Evolutionary conservation across 2,113 vertebrate genomes (phyloP).

Genomic region (Hiodon alosoides): DNA sequence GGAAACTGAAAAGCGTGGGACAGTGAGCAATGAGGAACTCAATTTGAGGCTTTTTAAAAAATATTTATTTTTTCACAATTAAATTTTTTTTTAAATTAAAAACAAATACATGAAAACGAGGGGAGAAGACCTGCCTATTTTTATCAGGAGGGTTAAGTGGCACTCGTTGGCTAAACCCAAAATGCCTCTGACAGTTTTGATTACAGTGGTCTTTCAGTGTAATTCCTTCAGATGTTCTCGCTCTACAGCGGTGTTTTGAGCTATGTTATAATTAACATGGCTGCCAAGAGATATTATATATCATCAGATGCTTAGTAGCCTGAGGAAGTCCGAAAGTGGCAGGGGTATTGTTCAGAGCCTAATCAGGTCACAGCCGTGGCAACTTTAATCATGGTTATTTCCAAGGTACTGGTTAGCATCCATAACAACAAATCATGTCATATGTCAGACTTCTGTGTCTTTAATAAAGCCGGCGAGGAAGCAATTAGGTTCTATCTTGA

Average conservation of each 20-base stretch:
- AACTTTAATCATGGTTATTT: constrained; percentile 80
- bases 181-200: constrained; percentile 79
- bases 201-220: constrained; percentile 57
- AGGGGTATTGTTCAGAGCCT: constrained; percentile 66
- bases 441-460: constrained; percentile 50
- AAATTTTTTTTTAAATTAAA: too few species aligned
- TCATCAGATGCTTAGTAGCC: constrained; percentile 66
- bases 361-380: constrained; percentile 79
- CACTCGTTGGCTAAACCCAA: constrained; percentile 57
- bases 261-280: constrained; percentile 86
- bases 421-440: constrained; percentile 62
- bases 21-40: too few species aligned
- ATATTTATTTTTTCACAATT: too few species aligned
- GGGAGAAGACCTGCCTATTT: too few species aligned
- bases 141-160: constrained; percentile 41
- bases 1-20: too few species aligned
- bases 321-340: constrained; percentile 69
- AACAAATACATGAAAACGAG: too few species aligned
- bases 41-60: too few species aligned
- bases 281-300: constrained; percentile 86
- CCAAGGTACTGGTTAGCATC: constrained; percentile 58
- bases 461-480: constrained; percentile 40
- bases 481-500: constrained; percentile 29
- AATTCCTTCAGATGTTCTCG: constrained; percentile 60
- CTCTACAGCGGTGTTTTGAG: constrained; percentile 65